Evolutionary conservation across 2,888 invertebrate genomes (phyloP).

Genomic region (Meliscaeva auricollis): DNA sequence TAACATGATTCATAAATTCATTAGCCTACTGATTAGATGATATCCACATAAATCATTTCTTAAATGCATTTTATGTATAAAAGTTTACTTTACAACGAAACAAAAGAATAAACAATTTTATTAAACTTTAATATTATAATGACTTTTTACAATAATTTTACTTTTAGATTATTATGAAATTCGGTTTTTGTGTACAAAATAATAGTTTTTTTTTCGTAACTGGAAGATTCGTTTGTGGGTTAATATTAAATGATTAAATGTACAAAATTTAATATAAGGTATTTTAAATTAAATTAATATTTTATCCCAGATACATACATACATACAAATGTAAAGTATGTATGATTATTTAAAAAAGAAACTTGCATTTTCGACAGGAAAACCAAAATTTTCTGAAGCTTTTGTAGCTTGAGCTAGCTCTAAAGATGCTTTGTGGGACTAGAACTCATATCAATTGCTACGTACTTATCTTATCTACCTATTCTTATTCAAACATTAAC

Average conservation of each 20-base stretch:
- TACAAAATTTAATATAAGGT: neutral
- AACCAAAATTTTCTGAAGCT: constrained; percentile 19
- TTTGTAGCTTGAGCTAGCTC: no score
- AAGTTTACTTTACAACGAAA: constrained; percentile 51
- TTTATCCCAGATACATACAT: neutral
- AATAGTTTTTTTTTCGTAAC: constrained; percentile 13
- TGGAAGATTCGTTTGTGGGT: constrained; percentile 41
- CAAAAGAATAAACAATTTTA: constrained; percentile 31
- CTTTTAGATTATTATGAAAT: constrained; percentile 35
- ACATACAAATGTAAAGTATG: neutral
- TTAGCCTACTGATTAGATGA: constrained; percentile 19
- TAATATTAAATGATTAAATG: neutral
- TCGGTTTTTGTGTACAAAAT: constrained; percentile 43
- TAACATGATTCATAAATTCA: constrained; percentile 23
- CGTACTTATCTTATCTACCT: no score
- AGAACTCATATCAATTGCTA: no score
- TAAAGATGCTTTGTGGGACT: no score
- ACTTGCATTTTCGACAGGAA: neutral
- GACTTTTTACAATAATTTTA: constrained; percentile 35
- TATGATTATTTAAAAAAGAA: no score
- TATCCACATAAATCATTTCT: constrained; percentile 24
- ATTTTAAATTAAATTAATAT: neutral
- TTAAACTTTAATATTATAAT: neutral
- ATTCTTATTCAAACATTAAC: no score
- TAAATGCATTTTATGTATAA: constrained; percentile 44